Percentiles rank a stretch among this genome's conserved stretches.
Evolutionary conservation across 2,797 vertebrate genomes (phyloP).

Genomic region (Iguana delicatissima): DNA sequence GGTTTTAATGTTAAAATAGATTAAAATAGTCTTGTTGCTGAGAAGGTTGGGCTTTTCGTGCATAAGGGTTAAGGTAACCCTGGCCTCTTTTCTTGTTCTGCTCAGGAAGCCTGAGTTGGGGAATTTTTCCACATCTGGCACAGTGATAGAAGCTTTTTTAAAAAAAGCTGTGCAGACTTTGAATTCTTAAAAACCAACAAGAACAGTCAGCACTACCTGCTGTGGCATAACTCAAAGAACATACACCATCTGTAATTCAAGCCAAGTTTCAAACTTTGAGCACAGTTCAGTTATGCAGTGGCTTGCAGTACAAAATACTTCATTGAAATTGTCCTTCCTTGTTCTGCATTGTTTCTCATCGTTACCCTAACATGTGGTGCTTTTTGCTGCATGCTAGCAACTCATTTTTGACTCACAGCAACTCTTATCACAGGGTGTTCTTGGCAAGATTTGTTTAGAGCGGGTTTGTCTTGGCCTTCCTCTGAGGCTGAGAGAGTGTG

Average conservation of each 20-base stretch:
- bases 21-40: fast-evolving
- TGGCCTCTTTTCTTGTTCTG: conserved; percentile 53
- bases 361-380: neutral
- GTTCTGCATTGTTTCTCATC: neutral
- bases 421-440: too few species aligned
- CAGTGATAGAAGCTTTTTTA: neutral
- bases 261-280: neutral
- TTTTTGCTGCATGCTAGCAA: too few species aligned
- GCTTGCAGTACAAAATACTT: neutral
- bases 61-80: neutral
- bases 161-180: conserved; percentile 40
- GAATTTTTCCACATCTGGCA: conserved; percentile 61
- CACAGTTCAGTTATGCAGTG: fast-evolving
- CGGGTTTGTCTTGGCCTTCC: too few species aligned
- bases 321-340: neutral
- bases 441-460: too few species aligned
- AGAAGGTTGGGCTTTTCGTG: neutral
- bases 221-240: neutral
- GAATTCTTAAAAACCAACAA: neutral
- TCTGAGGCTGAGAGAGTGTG: too few species aligned
- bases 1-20: fast-evolving
- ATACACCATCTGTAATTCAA: neutral
- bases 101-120: conserved; percentile 39
- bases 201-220: neutral
- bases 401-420: too few species aligned